phyloP scores from a whole-genome alignment of 2,888 invertebrate genomes.

The Corbicula japonica region DNA sequence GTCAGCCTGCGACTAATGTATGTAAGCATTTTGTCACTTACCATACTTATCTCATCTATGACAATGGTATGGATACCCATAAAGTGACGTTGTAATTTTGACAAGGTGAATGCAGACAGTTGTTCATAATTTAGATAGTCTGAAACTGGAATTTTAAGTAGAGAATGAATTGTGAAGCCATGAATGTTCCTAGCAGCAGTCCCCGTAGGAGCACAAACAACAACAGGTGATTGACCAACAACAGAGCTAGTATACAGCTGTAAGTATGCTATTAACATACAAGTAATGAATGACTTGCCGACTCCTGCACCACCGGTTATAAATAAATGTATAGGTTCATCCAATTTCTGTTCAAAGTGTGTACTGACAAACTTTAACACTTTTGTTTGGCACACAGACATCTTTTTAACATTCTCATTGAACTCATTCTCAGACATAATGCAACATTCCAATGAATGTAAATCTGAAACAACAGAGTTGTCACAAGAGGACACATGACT shows the following conservation, averaged over 20 bases:
- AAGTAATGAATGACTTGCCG: too few species aligned
- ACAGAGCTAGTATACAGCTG: constrained; percentile 14
- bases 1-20: constrained; percentile 45
- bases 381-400: constrained; percentile 17
- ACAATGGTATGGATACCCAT: constrained; percentile 45
- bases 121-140: constrained; percentile 43
- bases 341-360: constrained; percentile 19
- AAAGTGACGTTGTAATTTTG: constrained; percentile 30
- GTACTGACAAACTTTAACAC: constrained; percentile 11
- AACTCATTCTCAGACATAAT: constrained; percentile 31
- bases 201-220: constrained; percentile 42
- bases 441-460: constrained; percentile 24
- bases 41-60: constrained; percentile 59
- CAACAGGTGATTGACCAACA: constrained; percentile 33
- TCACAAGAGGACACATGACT: neutral
- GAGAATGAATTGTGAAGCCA: constrained; percentile 45
- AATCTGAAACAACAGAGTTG: neutral
- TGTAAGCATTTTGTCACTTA: constrained; percentile 48
- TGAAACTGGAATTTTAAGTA: constrained; percentile 39
- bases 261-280: too few species aligned
- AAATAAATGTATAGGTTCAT: too few species aligned
- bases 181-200: constrained; percentile 48
- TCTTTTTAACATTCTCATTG: neutral
- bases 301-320: too few species aligned
- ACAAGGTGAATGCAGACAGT: constrained; percentile 20